A percentile compares a stretch with the other conserved stretches of the same genome.
Evolutionary conservation across 2,888 invertebrate genomes (phyloP).

Genomic region (Loripinus fragilis): DNA sequence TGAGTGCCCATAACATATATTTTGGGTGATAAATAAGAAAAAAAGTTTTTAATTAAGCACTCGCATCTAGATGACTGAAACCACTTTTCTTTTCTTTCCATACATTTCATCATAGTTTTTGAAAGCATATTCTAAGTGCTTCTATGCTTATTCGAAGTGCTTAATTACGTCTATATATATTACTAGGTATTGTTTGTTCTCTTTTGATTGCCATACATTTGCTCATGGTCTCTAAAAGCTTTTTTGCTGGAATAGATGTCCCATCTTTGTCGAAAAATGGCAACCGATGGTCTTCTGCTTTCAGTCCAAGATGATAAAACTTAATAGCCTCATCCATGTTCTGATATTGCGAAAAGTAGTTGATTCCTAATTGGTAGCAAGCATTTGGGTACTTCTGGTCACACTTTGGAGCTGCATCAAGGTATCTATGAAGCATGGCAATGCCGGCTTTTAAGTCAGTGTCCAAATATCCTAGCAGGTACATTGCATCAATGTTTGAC

Average conservation of each 20-base stretch:
- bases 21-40: no score
- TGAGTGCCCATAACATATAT: no score
- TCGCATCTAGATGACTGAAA: no score
- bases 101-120: no score
- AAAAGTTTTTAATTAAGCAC: no score
- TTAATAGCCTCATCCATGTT: constrained; percentile 6
- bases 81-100: no score
- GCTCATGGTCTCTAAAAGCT: background rate
- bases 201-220: no score
- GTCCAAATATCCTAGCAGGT: constrained; percentile 1
- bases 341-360: background rate
- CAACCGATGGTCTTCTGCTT: constrained; percentile 14
- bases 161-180: no score
- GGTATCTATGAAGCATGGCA: background rate
- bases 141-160: no score
- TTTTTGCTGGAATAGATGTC: background rate
- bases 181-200: no score
- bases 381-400: constrained; percentile 26
- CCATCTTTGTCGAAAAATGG: background rate
- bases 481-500: background rate
- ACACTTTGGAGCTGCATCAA: constrained; percentile 6
- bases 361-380: background rate
- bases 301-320: constrained; percentile 3
- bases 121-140: no score
- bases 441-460: constrained; percentile 6